Percentiles rank a stretch among this genome's conserved stretches.
Evolutionary conservation across 64 coral and sea anemone genomes (phyloP).

Genomic region (Pocillopora verrucosa): DNA sequence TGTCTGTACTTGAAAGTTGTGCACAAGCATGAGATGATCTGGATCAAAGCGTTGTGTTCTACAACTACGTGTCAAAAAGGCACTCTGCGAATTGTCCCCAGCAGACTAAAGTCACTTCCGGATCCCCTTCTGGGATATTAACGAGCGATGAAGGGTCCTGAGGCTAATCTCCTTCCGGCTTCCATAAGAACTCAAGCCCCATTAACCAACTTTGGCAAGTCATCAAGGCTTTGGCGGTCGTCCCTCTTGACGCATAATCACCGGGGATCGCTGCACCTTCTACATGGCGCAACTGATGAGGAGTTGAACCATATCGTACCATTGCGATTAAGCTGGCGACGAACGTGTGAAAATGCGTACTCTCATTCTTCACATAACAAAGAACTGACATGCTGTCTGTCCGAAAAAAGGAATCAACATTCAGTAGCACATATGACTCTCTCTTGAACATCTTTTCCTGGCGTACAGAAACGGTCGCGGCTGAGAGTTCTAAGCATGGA

Average conservation of each 20-base stretch:
- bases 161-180: too few relatives aligned
- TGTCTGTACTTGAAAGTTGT: too few relatives aligned
- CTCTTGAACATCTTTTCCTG: neutral
- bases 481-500: conserved; percentile 29
- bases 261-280: too few relatives aligned
- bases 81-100: too few relatives aligned
- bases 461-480: conserved; percentile 11
- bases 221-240: conserved; percentile 9
- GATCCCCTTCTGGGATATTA: too few relatives aligned
- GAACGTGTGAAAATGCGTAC: conserved; percentile 30
- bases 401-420: conserved; percentile 12
- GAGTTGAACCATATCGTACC: conserved; percentile 21
- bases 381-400: conserved; percentile 44
- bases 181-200: neutral
- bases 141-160: too few relatives aligned
- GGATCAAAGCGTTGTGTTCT: too few relatives aligned
- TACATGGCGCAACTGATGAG: conserved; percentile 25
- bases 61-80: too few relatives aligned
- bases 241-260: neutral
- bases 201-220: neutral
- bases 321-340: conserved; percentile 20
- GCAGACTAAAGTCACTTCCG: too few relatives aligned
- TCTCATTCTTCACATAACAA: conserved; percentile 37
- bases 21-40: too few relatives aligned
- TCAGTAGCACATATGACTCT: neutral